Conservation (phyloP, 2,797 vertebrate genomes). For the Enteromius thamalakanensis region DNA sequence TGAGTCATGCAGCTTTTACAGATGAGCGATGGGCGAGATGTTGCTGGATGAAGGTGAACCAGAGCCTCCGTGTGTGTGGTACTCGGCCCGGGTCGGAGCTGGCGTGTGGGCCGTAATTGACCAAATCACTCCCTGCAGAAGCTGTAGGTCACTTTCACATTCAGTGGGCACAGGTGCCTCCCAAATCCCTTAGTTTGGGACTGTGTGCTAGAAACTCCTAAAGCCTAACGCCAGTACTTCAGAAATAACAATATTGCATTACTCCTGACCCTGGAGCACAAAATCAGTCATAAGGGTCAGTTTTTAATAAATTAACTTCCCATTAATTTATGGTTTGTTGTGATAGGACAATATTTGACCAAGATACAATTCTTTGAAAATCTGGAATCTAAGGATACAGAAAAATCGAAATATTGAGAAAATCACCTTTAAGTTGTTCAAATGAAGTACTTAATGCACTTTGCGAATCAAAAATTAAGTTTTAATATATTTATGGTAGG, state of each 20-base stretch:
- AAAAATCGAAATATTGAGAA: no score
- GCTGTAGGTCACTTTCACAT: constrained; percentile 40
- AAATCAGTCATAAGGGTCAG: no score
- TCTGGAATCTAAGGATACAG: no score
- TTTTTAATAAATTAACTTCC: no score
- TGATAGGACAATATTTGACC: no score
- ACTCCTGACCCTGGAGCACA: no score
- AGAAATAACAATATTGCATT: neutral
- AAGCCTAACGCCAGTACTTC: neutral
- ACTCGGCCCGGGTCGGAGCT: constrained; percentile 25
- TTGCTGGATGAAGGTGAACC: constrained; percentile 42
- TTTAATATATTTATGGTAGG: no score
- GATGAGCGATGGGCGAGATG: constrained; percentile 39
- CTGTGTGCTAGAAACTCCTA: neutral
- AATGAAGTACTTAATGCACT: no score
- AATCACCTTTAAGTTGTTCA: no score
- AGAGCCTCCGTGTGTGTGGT: constrained; percentile 39
- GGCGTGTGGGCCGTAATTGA: constrained; percentile 55
- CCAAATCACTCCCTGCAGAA: constrained; percentile 49
- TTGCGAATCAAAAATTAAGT: no score
- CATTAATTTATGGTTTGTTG: no score
- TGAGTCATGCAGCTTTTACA: constrained; percentile 36
- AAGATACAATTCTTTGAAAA: no score
- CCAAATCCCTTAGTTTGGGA: constrained; percentile 24
- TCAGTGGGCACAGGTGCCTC: constrained; percentile 36